Conservation (phyloP, 2,888 invertebrate species). For the Panorpa germanica region DNA sequence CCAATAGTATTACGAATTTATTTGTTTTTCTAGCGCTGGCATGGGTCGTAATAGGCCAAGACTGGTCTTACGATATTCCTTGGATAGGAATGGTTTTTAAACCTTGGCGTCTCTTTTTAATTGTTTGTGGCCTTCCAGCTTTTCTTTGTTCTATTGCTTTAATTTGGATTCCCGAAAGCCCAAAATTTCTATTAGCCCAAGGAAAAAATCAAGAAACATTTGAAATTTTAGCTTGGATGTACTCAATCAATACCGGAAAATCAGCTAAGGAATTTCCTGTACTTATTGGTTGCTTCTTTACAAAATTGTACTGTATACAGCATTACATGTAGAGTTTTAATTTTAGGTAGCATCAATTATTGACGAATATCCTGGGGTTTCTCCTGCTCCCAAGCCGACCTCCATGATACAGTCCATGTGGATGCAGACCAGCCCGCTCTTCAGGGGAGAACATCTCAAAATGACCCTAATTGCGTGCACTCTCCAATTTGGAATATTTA, state of each 20-base stretch:
- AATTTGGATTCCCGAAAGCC: slow-evolving; percentile 20
- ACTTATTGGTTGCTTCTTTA: no score
- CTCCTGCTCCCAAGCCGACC: slow-evolving; percentile 12
- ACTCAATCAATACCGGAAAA: slow-evolving; percentile 16
- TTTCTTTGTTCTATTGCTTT: slow-evolving; percentile 18
- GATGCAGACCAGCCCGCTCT: slow-evolving; percentile 20
- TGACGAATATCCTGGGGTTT: no score
- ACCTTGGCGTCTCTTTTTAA: slow-evolving; percentile 21
- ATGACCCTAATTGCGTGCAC: slow-evolving; percentile 18
- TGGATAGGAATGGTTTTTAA: slow-evolving; percentile 17
- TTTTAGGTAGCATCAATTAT: no score
- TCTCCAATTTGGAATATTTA: slow-evolving; percentile 20
- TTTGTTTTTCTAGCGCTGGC: no score
- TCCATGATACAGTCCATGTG: slow-evolving; percentile 18
- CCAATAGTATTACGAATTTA: neutral
- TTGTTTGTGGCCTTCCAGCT: slow-evolving; percentile 20
- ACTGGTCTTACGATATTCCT: slow-evolving; percentile 18
- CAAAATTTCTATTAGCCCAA: slow-evolving; percentile 19
- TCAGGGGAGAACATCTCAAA: slow-evolving; percentile 17
- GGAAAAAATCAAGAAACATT: slow-evolving; percentile 17
- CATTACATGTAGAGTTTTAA: no score
- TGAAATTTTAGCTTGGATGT: slow-evolving; percentile 17
- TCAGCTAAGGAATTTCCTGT: no score
- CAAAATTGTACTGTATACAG: no score
- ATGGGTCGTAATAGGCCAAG: slow-evolving; percentile 20